These are phyloP conservation scores for Acrocephalus kingi DNA, from an alignment of 2,113 vertebrate species.

Conservation along the genomic window DNA sequence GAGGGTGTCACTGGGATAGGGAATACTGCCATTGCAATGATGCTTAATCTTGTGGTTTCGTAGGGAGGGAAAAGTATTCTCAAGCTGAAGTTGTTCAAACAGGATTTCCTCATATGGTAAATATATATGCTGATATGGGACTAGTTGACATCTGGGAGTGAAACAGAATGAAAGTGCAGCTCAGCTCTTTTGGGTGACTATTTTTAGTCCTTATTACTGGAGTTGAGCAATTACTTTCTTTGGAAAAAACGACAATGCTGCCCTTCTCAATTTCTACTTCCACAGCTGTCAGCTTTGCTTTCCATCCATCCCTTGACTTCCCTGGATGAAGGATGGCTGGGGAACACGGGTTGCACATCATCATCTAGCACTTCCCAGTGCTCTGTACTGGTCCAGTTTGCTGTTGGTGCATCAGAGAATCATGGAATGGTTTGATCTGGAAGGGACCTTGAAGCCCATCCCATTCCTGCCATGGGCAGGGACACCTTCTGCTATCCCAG, in stretches of 20 bases:
- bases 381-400: neutral
- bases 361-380: neutral
- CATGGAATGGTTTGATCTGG: neutral
- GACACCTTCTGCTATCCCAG: neutral
- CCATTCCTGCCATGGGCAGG: neutral
- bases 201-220: neutral
- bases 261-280: neutral
- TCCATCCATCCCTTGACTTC: neutral
- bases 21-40: neutral
- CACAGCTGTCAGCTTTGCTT: neutral
- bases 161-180: conserved; percentile 12
- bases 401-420: rapidly evolving
- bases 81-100: neutral
- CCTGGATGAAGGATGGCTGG: neutral
- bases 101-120: conserved; percentile 10
- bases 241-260: neutral
- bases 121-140: neutral
- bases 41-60: neutral
- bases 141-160: neutral
- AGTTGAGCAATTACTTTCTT: neutral
- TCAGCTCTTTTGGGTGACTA: neutral
- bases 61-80: neutral
- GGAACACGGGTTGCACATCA: rapidly evolving
- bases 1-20: neutral
- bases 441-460: neutral